Base-by-base conservation (phyloP, 1,140 invertebrate species). In the Pseudomyrmex cubaensis region DNA sequence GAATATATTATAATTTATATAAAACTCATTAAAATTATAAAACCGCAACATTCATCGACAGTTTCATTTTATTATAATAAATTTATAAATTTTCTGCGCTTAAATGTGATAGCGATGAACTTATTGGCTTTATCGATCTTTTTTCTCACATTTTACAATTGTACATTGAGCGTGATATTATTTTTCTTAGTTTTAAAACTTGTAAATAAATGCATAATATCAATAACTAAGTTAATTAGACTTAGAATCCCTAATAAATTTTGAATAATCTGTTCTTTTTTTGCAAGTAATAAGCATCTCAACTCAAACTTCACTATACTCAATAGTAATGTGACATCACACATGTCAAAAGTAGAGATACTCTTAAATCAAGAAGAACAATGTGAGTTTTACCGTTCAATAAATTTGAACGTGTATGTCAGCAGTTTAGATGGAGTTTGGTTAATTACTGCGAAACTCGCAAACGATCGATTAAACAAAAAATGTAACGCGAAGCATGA, bases 1-100 rank as follows among this genome's bases (percentile, higher is more conserved):
- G 50, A 22, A 62, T 75, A 17, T 12, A 75, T n/a, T n/a, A 75
- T 75, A 25, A 22, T 8, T 7, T n/a, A 13, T 12, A 25, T 50
- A 75, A 62, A 75, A 73, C 44, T 25, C 13, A 9, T 62, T 44
- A 76, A 66, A 54, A 10, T 66, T 35, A 35, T 35, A 35, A 35
- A 35, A 35, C 35, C 35, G 35, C 35, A 35, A 35, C 35, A 35
- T 35, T 5, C 35, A 35, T 35, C 5, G 35, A 35, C 35, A 5
- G 35, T 35, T 35, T 35, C 0, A 35, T 35, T 35, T 35, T 35
- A 35, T 35, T 35, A 35, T 35, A 35, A 35, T 35, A 35, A 35
- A 35, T 35, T 35, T 35, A 35, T 35, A 35, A 5, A 35, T 35
- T 35, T 35, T 35, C 5, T 4, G 35, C 5, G 5, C 35, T 35